Percentiles rank a stretch among this genome's conserved stretches.
phyloP scores from a whole-genome alignment of 2,888 invertebrate genomes.

The Papilio protenor region DNA sequence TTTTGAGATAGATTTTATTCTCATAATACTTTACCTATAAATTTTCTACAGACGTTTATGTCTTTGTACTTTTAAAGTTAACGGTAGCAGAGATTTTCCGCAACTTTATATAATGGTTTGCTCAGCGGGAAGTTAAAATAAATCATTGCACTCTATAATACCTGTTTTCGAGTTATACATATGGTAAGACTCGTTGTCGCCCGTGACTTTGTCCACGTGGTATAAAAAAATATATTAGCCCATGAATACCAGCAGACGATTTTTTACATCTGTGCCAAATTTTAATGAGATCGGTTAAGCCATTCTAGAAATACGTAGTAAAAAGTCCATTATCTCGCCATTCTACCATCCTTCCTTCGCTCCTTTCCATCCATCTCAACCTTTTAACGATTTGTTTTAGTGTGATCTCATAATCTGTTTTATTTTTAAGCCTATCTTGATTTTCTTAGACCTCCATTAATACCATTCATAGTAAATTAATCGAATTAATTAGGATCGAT shows the following conservation, averaged over 20 bases:
- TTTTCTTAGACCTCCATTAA: slow-evolving; percentile 15
- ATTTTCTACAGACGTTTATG: background rate
- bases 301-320: no score
- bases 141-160: background rate
- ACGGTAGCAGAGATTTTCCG: background rate
- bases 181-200: background rate
- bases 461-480: slow-evolving; percentile 2
- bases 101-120: slow-evolving; percentile 12
- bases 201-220: background rate
- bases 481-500: background rate
- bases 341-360: no score
- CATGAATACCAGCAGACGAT: no score
- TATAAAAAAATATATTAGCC: no score
- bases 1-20: background rate
- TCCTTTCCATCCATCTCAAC: no score
- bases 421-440: background rate
- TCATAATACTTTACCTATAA: background rate
- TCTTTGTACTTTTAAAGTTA: slow-evolving; percentile 9
- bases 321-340: no score
- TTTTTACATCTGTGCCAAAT: no score
- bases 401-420: background rate
- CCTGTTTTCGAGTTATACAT: background rate
- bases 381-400: no score
- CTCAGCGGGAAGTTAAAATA: slow-evolving; percentile 14
- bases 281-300: no score